Percentiles rank a stretch among this genome's conserved stretches.
These are phyloP conservation scores for Oncorhynchus mykiss DNA, from an alignment of 2,113 vertebrate genomes.

Conservation along the genomic window DNA sequence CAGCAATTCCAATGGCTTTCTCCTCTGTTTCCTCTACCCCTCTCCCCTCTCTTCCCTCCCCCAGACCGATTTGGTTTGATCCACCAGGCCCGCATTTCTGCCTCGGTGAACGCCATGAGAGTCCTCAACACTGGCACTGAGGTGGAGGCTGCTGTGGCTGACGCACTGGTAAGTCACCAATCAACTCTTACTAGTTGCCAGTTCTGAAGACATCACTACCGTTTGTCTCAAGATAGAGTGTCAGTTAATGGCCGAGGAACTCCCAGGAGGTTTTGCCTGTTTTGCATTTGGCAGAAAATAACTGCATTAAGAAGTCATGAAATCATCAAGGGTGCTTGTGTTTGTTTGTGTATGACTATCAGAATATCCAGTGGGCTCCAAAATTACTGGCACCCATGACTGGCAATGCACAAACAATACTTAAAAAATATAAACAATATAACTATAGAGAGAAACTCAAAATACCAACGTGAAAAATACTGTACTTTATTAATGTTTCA, in stretches of 20 bases:
- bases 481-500: too few species aligned
- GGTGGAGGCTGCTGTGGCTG: conserved; percentile 94
- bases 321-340: not conserved
- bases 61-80: conserved; percentile 92
- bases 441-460: too few species aligned
- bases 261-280: too few species aligned
- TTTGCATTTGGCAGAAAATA: not conserved
- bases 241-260: not conserved
- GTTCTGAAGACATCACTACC: not conserved
- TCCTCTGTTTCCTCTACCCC: conserved; percentile 24
- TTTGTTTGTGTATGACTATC: not conserved
- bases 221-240: too few species aligned
- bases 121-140: conserved; percentile 96
- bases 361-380: not conserved
- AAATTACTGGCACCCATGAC: too few species aligned
- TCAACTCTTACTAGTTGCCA: not conserved
- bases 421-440: too few species aligned
- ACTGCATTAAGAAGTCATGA: not conserved
- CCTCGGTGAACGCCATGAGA: conserved; percentile 92
- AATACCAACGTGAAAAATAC: too few species aligned
- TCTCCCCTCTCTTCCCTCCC: conserved; percentile 52
- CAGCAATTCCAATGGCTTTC: not conserved
- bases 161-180: conserved; percentile 87
- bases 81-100: conserved; percentile 91
- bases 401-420: too few species aligned